Percentiles rank a stretch among this genome's conserved stretches.
Evolutionary conservation across 2,888 invertebrate species (phyloP).

Genomic region (Strigamia transsilvanica): DNA sequence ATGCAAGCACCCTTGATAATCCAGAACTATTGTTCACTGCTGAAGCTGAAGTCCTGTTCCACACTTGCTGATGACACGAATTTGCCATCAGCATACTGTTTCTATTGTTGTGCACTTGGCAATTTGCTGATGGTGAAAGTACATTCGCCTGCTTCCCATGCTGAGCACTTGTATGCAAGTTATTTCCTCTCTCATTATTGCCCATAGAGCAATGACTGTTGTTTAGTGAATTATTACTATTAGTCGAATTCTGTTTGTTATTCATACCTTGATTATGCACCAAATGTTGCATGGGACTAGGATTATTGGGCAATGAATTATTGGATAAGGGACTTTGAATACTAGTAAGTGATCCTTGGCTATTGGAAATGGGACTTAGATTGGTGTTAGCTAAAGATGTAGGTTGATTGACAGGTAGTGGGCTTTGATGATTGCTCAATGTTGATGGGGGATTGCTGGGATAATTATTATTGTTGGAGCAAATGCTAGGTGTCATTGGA

Average conservation of each 20-base stretch:
- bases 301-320: constrained; percentile 50
- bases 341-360: constrained; percentile 51
- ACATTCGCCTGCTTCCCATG: constrained; percentile 22
- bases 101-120: constrained; percentile 22
- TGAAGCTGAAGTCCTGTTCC: not conserved
- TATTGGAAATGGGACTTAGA: constrained; percentile 49
- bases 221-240: not conserved
- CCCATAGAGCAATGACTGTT: not conserved
- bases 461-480: not conserved
- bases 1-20: not conserved
- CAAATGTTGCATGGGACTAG: constrained; percentile 52
- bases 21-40: constrained; percentile 2
- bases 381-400: not conserved
- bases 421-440: constrained; percentile 44
- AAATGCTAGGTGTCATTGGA: constrained; percentile 32
- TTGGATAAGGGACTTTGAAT: constrained; percentile 52
- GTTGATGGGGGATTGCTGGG: constrained; percentile 23
- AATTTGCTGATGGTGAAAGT: not conserved
- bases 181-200: not conserved
- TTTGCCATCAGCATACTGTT: not conserved
- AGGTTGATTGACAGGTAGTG: constrained; percentile 3
- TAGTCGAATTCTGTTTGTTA: constrained; percentile 7
- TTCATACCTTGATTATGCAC: constrained; percentile 18
- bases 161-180: not conserved
- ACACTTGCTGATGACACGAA: not conserved